phyloP scores from a whole-genome alignment of 2,888 invertebrate genomes.

The Limenitis camilla region DNA sequence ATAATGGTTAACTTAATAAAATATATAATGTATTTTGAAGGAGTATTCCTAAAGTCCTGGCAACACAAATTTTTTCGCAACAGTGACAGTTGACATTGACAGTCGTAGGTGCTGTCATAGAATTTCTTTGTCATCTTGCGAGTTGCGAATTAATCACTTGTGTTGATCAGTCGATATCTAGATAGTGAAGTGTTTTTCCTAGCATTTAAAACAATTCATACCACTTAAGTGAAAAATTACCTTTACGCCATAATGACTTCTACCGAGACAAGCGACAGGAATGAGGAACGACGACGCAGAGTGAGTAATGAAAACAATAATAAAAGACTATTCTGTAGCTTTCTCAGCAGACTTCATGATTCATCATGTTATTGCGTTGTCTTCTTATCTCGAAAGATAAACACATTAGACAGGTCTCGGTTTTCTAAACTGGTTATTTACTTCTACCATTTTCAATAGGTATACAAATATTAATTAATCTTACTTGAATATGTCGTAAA shows the following conservation, averaged over 20 bases:
- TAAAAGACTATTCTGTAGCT: constrained; percentile 12
- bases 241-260: constrained; percentile 42
- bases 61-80: too few species aligned
- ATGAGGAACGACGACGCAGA: constrained; percentile 66
- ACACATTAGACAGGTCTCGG: constrained; percentile 19
- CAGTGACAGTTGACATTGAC: not conserved
- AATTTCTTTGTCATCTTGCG: not conserved
- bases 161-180: not conserved
- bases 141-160: not conserved
- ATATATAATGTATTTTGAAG: too few species aligned
- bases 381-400: constrained; percentile 14
- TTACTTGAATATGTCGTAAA: not conserved
- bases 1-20: too few species aligned
- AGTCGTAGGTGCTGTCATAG: not conserved
- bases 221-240: not conserved
- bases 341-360: constrained; percentile 25
- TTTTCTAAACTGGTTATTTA: constrained; percentile 15
- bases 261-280: constrained; percentile 55
- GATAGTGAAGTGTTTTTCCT: not conserved
- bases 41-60: too few species aligned
- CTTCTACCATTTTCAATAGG: too few species aligned
- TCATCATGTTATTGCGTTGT: constrained; percentile 37
- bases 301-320: constrained; percentile 37
- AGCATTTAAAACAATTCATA: not conserved
- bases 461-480: too few species aligned